phyloP scores from a whole-genome alignment of 2,113 vertebrate species.

The Delphinus delphis region DNA sequence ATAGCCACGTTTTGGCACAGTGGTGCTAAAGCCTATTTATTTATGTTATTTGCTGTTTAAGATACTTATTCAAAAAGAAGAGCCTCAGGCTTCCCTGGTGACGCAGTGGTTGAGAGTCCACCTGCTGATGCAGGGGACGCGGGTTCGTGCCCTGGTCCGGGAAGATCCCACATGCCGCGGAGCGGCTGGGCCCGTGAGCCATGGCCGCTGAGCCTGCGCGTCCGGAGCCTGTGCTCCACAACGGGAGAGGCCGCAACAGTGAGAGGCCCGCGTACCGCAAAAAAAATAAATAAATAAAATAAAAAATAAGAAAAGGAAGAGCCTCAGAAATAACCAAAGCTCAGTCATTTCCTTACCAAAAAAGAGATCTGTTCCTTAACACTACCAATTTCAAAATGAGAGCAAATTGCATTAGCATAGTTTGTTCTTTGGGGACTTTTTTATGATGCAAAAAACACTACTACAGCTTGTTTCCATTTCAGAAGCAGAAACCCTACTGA shows the following conservation, averaged over 20 bases:
- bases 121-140: too few species aligned
- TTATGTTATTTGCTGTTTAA: background rate
- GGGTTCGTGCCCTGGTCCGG: too few species aligned
- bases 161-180: too few species aligned
- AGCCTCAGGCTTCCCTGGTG: background rate
- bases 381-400: background rate
- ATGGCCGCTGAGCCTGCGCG: too few species aligned
- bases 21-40: background rate
- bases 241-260: too few species aligned
- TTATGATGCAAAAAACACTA: background rate
- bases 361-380: background rate
- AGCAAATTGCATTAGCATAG: background rate
- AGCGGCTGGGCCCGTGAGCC: too few species aligned
- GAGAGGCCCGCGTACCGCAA: too few species aligned
- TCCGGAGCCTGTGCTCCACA: too few species aligned
- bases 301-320: constrained; percentile 2
- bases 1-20: background rate
- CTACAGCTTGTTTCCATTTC: background rate
- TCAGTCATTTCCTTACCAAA: background rate
- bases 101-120: too few species aligned
- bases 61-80: background rate
- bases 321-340: background rate
- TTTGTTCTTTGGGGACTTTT: background rate
- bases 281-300: too few species aligned
- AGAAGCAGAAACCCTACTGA: background rate